Evolutionary conservation across 2,888 invertebrate genomes (phyloP), one percentile per base, ranked within the genome.

Genomic region (Pandemis corylana): DNA sequence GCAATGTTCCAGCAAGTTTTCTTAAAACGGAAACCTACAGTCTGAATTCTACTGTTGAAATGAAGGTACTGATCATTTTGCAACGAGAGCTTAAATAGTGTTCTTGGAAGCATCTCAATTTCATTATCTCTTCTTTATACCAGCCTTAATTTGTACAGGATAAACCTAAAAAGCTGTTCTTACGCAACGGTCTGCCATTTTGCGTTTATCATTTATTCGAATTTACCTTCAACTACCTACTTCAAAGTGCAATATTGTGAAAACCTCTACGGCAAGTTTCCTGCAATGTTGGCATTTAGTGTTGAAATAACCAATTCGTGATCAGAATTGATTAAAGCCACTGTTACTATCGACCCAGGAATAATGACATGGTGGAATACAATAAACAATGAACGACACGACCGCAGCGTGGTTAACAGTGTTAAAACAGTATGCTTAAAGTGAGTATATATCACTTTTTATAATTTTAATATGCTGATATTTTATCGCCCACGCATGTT

Each of bases 341-440:
- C 70, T 74, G 63, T 63, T 69, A 66, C 69, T 72, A 78, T 75
- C 75, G 76, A 76, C 78, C 75, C 68, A 76, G 78, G 77, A 77
- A 80, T 84, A 85, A 87, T 85, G 82, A 80, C 81, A 78, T 75
- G 75, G 81, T 76, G 77, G 80, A 84, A 83, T 84, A 86, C 83
- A 84, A 85, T 85, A 87, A 87, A 87, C 88, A 89, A 87, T 87
- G 83, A 80, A 79, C 80, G 77, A 76, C 80, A 78, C 69, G 78
- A 78, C 78, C 80, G 79, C 77, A 75, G 56, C 69, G 5, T 56
- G 64, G 65, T 66, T 41, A 20, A 36, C 42, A 53, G 20, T 36
- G 2, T 74, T 41, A 70, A 66, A 44, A 66, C 74, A 74, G 74
- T 75, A 67, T 65, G 64, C 65, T 68, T 62, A 4, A 28, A 12